Base-by-base conservation (phyloP, 2,113 vertebrate species). In the Charina bottae region DNA sequence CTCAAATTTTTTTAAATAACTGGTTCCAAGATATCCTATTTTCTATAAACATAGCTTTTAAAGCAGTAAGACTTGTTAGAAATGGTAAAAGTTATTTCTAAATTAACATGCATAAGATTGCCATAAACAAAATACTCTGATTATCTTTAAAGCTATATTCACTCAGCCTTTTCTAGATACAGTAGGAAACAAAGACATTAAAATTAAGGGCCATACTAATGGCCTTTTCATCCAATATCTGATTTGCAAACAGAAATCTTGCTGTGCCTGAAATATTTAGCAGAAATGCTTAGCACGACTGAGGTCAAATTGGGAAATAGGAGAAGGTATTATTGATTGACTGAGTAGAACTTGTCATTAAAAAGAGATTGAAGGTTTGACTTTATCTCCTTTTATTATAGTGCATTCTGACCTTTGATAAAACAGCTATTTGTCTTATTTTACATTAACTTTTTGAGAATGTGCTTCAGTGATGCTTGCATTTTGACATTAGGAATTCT, bases 221-320 rank as follows among this genome's bases (percentile, higher is more conserved):
- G 6, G 0, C 28, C 21, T 72, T 68, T 89, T 55, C 21, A 46
- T 92, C 92, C 6, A 68, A 4, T 72, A 92, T 37, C 2, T 78
- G 21, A 68, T 94, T 93, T 92, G 54, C 91, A 92, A 91, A 88
- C 37, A 72, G 89, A 11, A 21, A 88, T 64, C 13, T 92, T 55
- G 90, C 72, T 92, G 26, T 64, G 0, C n/a, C 9, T 93, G 88
- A 93, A 87, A 85, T 91, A 55, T 85, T 46, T 92, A 89, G 28
- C 90, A 84, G 37, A 10, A 33, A 92, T 42, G 56, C 6, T 92
- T 92, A 90, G 0, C 28, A 84, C 33, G 24, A 84, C 1, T 83
- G 37, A 94, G 28, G 6, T 86, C 53, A 83, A 58, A 23, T 0
- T 92, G 90, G 92, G 83, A 84, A 17, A 11, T 46, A 90, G 83